phyloP scores from a whole-genome alignment of 2,797 vertebrate genomes.

The Meriones psammophilus region DNA sequence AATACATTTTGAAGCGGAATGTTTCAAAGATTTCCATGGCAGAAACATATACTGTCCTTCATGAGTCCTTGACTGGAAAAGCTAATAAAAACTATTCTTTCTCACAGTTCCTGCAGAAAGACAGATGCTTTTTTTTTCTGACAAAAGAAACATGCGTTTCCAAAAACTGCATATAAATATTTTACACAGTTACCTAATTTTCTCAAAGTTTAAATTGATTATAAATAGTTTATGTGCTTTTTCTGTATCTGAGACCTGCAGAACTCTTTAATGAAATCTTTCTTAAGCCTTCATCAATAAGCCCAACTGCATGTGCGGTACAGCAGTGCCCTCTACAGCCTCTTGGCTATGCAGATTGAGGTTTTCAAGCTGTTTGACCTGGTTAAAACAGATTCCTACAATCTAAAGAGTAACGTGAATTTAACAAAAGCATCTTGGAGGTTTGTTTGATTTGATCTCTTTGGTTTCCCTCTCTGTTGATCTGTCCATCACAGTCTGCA shows the following conservation, averaged over 20 bases:
- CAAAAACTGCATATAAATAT: conserved; percentile 86
- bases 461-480: not conserved
- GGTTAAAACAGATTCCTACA: conserved; percentile 25
- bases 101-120: conserved; percentile 73
- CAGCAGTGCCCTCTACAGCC: conserved; percentile 89
- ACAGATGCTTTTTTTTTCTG: conserved; percentile 79
- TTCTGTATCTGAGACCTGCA: conserved; percentile 86
- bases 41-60: conserved; percentile 84
- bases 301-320: conserved; percentile 56
- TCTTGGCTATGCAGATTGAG: not conserved
- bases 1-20: conserved; percentile 72
- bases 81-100: conserved; percentile 77
- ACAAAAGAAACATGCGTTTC: conserved; percentile 84
- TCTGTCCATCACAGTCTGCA: not conserved
- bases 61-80: conserved; percentile 84
- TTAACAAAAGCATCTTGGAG: not conserved
- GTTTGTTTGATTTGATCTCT: not conserved
- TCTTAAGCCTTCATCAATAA: conserved; percentile 76
- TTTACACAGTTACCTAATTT: conserved; percentile 87
- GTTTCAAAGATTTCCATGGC: conserved; percentile 78
- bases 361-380: not conserved
- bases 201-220: conserved; percentile 87
- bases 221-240: conserved; percentile 86
- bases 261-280: conserved; percentile 83
- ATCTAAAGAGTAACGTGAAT: not conserved